Evolutionary conservation across 23 tunicate genomes (phyloP), one percentile per base, ranked within the genome.

Genomic region (Diplosoma virens): DNA sequence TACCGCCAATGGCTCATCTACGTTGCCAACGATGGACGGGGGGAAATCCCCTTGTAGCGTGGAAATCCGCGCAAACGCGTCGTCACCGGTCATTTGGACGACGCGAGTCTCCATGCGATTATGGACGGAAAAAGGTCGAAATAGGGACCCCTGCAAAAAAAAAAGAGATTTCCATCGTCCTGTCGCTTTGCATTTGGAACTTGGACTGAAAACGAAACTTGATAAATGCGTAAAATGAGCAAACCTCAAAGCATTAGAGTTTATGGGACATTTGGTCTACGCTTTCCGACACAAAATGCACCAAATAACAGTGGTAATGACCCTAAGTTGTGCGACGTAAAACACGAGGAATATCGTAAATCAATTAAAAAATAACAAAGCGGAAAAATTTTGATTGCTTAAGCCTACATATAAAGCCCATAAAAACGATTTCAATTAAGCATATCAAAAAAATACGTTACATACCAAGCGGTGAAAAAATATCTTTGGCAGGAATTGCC

Each of bases 41-140:
- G 98, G 98, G 26, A 84, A 59, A 26, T 86, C 84, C 47, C 93
- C 98, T 11, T 48, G 75, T 7, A 93, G 53, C 17, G 93, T 93
- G 35, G n/a, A n/a, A 86, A 93, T 9, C 87, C 86, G 59, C 86
- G 86, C 33, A n/a, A 45, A 61, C 17, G 82, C 82, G n/a, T 75
- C 67, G 0, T 78, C 69, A 0, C 58, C 35, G 37, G 67, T 68
- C 35, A 93, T 66, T n/a, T 45, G 70, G 45, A 93, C 58, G 0
- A 68, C 59, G 1, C 98, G 87, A 0, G 85, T 59, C 26, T 72
- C 55, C 55, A 93, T 25, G 3, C 55, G 80, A 33, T 81, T 63
- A 25, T 61, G 74, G 0, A 79, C 87, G 55, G 87, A 86, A 50
- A n/a, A 93, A 93, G 2, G 81, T 31, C 6, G 84, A 47, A 25